Percentiles rank a stretch among this genome's conserved stretches.
phyloP scores from a whole-genome alignment of 2,888 invertebrate species.

The Caenorhabditis sp. region DNA sequence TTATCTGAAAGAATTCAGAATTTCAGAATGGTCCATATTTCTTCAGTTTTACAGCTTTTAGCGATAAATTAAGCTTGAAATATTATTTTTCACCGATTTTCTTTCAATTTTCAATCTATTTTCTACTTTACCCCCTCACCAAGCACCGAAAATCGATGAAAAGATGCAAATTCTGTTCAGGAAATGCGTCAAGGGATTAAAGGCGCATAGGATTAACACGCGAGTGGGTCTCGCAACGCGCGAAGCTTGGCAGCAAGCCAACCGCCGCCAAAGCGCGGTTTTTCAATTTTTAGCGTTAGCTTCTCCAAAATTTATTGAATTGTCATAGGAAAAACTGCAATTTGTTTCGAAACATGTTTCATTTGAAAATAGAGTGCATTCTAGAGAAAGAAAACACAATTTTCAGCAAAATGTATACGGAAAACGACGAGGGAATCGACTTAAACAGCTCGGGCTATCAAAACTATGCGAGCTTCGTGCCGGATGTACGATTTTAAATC shows the following conservation, averaged over 20 bases:
- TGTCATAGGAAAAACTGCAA: neutral
- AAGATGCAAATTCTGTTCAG: slow-evolving; percentile 13
- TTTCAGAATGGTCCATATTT: neutral
- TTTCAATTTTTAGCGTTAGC: slow-evolving; percentile 39
- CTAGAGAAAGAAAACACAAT: neutral
- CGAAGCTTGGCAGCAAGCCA: slow-evolving; percentile 53
- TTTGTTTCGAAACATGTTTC: slow-evolving; percentile 3
- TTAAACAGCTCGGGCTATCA: slow-evolving; percentile 11
- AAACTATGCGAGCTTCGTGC: slow-evolving; percentile 46
- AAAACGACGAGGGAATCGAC: slow-evolving; percentile 59
- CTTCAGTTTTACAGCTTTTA: neutral
- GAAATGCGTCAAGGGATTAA: slow-evolving; percentile 16
- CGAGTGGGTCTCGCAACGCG: slow-evolving; percentile 40
- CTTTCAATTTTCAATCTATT: neutral
- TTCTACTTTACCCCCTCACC: neutral
- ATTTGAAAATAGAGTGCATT: slow-evolving; percentile 1
- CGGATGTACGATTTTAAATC: slow-evolving; percentile 27
- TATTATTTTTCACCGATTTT: slow-evolving; percentile 9
- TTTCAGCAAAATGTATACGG: slow-evolving; percentile 42
- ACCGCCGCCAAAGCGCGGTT: slow-evolving; percentile 40
- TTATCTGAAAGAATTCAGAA: slow-evolving; percentile 1
- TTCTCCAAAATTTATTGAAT: too few species aligned
- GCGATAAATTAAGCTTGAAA: neutral
- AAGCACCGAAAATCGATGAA: slow-evolving; percentile 45
- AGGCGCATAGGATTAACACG: slow-evolving; percentile 39